A percentile compares a stretch with the other conserved stretches of the same genome.
These are phyloP conservation scores for Gambusia yucatana DNA, from an alignment of 2,797 vertebrate species.

Conservation along the genomic window DNA sequence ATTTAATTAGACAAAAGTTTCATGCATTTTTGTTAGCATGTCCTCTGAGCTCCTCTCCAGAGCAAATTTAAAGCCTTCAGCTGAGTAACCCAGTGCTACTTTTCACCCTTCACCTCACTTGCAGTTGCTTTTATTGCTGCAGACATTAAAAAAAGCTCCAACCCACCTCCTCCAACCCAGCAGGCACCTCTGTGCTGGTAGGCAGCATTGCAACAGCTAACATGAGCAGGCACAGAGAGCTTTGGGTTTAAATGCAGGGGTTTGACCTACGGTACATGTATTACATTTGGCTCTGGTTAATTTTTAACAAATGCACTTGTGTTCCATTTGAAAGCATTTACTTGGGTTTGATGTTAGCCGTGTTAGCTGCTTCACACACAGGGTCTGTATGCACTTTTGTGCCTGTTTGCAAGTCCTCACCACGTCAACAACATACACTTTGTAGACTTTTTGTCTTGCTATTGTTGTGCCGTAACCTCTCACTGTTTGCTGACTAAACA, in stretches of 20 bases:
- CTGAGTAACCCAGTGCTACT: conserved; percentile 31
- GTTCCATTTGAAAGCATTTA: conserved; percentile 60
- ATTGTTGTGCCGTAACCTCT: conserved; percentile 39
- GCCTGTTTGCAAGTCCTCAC: neutral
- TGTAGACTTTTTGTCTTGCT: conserved; percentile 22
- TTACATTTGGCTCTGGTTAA: conserved; percentile 46
- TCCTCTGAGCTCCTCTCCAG: neutral
- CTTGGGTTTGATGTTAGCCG: conserved; percentile 48
- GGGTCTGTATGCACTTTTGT: conserved; percentile 5
- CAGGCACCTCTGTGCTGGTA: conserved; percentile 20
- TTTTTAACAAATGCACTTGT: conserved; percentile 54
- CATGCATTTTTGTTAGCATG: neutral
- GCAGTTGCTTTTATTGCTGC: conserved; percentile 28
- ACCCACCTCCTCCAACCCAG: conserved; percentile 10
- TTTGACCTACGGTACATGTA: conserved; percentile 22
- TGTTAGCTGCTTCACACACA: conserved; percentile 26
- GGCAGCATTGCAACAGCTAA: conserved; percentile 22
- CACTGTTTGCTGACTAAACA: conserved; percentile 27
- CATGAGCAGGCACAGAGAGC: conserved; percentile 2
- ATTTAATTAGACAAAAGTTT: neutral
- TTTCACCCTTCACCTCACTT: conserved; percentile 45
- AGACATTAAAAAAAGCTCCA: conserved; percentile 34
- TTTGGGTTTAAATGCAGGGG: conserved; percentile 1
- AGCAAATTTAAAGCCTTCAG: neutral
- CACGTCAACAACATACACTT: conserved; percentile 5